A percentile compares a stretch with the other conserved stretches of the same genome.
Evolutionary conservation across 2,888 invertebrate species (phyloP).

Genomic region (Scaptomyza tumidula): DNA sequence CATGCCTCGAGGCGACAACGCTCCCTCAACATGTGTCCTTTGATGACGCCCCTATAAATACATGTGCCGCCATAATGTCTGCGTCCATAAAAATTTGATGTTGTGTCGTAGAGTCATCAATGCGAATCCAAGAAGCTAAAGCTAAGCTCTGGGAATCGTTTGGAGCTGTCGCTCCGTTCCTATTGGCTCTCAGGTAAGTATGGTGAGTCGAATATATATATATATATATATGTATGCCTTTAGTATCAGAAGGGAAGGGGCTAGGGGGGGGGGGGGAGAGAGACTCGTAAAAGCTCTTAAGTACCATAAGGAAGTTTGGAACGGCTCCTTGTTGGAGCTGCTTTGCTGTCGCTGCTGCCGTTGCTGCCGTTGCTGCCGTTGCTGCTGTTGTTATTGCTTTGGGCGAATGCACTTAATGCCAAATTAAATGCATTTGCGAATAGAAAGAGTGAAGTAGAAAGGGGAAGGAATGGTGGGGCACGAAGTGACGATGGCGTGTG

Average conservation of each 20-base stretch:
- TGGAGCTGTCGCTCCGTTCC: conserved; percentile 2
- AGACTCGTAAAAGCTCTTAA: conserved; percentile 68
- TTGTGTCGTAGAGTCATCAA: conserved; percentile 46
- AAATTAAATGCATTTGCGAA: conserved; percentile 70
- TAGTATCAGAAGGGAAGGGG: conserved; percentile 56
- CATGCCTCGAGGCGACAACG: neutral
- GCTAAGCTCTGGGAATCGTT: conserved; percentile 41
- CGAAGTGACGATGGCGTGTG: neutral
- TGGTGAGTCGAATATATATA: too few species aligned
- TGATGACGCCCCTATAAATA: conserved; percentile 53
- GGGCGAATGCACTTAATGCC: conserved; percentile 72
- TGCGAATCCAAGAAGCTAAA: conserved; percentile 33
- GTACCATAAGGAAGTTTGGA: conserved; percentile 44
- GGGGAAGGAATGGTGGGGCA: neutral
- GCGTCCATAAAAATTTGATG: conserved; percentile 49
- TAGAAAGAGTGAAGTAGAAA: neutral
- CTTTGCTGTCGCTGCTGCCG: conserved; percentile 3
- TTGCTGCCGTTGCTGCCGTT: conserved; percentile 4
- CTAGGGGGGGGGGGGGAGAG: conserved; percentile 15
- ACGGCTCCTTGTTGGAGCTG: conserved; percentile 1
- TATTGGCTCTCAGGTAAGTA: conserved; percentile 31
- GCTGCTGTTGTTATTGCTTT: conserved; percentile 14
- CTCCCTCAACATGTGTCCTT: conserved; percentile 26
- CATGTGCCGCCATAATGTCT: conserved; percentile 54
- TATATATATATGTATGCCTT: conserved; percentile 28